Conservation (phyloP, 2,113 vertebrate species). For the Propithecus coquereli region DNA sequence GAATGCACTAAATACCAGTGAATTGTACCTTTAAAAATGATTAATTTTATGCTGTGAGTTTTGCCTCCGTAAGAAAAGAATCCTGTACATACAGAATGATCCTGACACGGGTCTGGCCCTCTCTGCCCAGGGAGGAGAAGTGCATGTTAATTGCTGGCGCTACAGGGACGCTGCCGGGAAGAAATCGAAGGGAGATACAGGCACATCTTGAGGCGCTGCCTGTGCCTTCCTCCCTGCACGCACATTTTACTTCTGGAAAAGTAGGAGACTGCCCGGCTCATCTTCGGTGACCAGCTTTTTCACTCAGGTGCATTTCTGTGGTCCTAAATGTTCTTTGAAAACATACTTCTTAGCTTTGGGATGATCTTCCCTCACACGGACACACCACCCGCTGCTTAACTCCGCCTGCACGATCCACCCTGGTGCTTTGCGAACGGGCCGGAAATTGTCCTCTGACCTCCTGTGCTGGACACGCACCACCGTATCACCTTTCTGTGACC, state of each 20-base stretch:
- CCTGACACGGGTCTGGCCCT: rapidly evolving
- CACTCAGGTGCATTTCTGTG: rapidly evolving
- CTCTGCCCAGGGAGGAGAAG: neutral
- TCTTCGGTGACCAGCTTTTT: neutral
- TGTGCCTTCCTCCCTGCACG: rapidly evolving
- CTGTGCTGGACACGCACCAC: neutral
- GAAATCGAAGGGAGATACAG: neutral
- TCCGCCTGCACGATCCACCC: neutral
- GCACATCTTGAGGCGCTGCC: rapidly evolving
- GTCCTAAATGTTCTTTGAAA: neutral
- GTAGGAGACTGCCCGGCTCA: rapidly evolving
- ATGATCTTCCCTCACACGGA: neutral
- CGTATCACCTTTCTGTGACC: neutral
- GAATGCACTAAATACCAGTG: too few species aligned
- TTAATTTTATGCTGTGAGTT: neutral
- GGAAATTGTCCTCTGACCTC: rapidly evolving
- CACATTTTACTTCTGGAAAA: neutral
- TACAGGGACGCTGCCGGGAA: rapidly evolving
- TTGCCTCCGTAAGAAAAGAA: neutral
- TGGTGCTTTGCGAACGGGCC: neutral
- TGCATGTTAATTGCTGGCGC: rapidly evolving
- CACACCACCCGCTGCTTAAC: rapidly evolving
- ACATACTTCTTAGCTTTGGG: rapidly evolving
- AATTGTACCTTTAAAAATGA: rapidly evolving
- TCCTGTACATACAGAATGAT: rapidly evolving